A percentile compares a stretch with the other conserved stretches of the same genome.
These are phyloP conservation scores for Fregata magnificens DNA, from an alignment of 2,113 vertebrate species.

Conservation along the genomic window DNA sequence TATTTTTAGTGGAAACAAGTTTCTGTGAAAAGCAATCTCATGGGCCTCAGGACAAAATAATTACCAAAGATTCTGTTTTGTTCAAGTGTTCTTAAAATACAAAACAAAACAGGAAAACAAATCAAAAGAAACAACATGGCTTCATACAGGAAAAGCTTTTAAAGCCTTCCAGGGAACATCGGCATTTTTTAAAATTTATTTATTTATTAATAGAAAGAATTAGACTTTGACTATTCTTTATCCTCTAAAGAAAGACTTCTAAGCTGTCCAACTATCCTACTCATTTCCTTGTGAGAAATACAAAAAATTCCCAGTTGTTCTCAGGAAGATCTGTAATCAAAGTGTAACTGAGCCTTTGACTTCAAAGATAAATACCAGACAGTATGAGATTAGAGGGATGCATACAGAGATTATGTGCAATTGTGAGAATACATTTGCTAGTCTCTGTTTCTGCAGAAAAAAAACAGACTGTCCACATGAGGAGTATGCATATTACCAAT, in stretches of 20 bases:
- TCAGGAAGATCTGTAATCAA: slow-evolving; percentile 4
- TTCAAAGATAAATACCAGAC: neutral
- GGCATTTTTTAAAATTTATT: neutral
- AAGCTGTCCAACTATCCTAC: neutral
- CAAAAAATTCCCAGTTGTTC: slow-evolving; percentile 9
- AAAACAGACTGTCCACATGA: neutral
- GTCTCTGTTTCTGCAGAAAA: neutral
- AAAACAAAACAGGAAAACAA: neutral
- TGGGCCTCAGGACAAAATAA: neutral
- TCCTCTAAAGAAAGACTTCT: neutral
- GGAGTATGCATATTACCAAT: neutral
- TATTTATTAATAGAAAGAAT: neutral
- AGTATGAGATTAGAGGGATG: neutral
- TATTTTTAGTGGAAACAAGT: neutral
- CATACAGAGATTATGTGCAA: no score
- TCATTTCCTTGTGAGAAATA: slow-evolving; percentile 2
- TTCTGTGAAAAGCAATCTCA: neutral
- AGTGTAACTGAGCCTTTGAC: neutral
- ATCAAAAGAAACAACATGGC: neutral
- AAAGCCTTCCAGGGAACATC: neutral
- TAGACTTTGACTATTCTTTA: neutral
- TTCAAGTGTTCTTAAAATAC: neutral
- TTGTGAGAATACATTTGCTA: neutral
- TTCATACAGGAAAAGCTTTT: neutral
- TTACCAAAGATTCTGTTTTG: neutral